Base-by-base conservation (phyloP, 1,140 invertebrate species). In the Epicauta chinensis region DNA sequence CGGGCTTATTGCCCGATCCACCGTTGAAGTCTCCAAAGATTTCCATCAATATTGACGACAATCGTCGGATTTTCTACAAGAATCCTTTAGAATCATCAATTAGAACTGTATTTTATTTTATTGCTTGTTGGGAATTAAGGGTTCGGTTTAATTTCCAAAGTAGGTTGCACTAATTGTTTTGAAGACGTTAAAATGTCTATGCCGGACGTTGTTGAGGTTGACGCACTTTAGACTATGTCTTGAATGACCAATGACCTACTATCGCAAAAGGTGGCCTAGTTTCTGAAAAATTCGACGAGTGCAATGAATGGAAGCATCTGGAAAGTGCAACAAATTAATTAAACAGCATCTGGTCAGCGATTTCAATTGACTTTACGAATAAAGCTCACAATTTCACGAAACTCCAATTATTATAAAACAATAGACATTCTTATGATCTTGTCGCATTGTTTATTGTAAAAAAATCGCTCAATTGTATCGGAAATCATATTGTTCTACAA, bases 1-100 rank as follows among this genome's bases (percentile, higher is more conserved):
- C 23, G 23, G 42, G 12, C 7, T 12, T 39, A 16, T 23, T 35
- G 61, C 66, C 23, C 69, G 60, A 70, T 54, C 67, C 58, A 58
- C 57, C 52, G 55, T 51, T 43, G 35, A 59, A 34, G 32, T 12
- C 32, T n/a, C 32, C 32, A 11, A 34, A 34, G 12, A 34, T 3
- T 3, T 34, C 11, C 12, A 4, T 34, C 32, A 11, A 34, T 5
- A 34, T 34, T 10, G 23, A 10, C 32, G 12, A 4, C n/a, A n/a
- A 34, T 7, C 11, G 2, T n/a, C 32, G 32, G 10, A 7, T 34
- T 34, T 23, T 23, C 23, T 7, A 23, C 7, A 5, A 5, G 1
- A 23, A 23, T 5, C 23, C 0, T 2, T 23, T 5, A 23, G 7
- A 23, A 23, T 23, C 23, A 3, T 3, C 4, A 23, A 23, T 3